Conservation (phyloP, 2,888 invertebrate genomes). For the Tetrapedia diversipes region DNA sequence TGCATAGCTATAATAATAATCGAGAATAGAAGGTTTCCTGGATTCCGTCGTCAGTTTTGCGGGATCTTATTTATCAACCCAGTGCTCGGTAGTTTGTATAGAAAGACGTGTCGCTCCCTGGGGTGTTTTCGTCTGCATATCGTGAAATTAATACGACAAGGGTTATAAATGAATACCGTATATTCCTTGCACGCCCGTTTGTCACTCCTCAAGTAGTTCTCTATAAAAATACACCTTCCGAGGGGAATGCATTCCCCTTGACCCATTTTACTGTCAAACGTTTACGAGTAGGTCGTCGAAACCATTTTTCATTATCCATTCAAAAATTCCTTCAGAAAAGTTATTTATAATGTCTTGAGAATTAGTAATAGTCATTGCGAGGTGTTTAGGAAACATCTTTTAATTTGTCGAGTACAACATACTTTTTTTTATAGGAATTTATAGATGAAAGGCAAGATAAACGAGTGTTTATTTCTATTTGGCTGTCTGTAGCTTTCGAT, state of each 20-base stretch:
- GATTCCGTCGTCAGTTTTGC: constrained; percentile 37
- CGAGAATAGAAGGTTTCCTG: not conserved
- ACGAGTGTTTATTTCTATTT: too few relatives aligned
- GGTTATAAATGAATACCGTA: constrained; percentile 72
- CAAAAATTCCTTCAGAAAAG: not conserved
- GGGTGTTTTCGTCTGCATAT: constrained; percentile 61
- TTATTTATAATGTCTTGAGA: not conserved
- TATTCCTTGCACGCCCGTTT: constrained; percentile 55
- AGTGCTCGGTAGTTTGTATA: constrained; percentile 34
- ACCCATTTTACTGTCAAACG: constrained; percentile 23
- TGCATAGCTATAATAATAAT: too few relatives aligned
- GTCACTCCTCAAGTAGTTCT: constrained; percentile 59
- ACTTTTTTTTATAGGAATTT: not conserved
- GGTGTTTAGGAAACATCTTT: too few relatives aligned
- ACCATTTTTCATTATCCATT: too few relatives aligned
- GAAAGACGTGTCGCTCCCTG: constrained; percentile 52
- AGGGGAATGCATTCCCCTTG: constrained; percentile 48
- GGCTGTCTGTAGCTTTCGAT: too few relatives aligned
- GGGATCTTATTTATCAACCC: constrained; percentile 51
- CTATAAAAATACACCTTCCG: constrained; percentile 66
- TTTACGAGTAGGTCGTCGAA: constrained; percentile 29
- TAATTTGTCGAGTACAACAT: too few relatives aligned
- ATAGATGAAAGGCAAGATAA: too few relatives aligned
- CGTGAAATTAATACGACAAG: constrained; percentile 66
- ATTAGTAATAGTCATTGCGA: too few relatives aligned